Percentiles rank a stretch among this genome's conserved stretches.
Evolutionary conservation across 1,140 invertebrate species (phyloP).

Genomic region (Macrostomum lignano): DNA sequence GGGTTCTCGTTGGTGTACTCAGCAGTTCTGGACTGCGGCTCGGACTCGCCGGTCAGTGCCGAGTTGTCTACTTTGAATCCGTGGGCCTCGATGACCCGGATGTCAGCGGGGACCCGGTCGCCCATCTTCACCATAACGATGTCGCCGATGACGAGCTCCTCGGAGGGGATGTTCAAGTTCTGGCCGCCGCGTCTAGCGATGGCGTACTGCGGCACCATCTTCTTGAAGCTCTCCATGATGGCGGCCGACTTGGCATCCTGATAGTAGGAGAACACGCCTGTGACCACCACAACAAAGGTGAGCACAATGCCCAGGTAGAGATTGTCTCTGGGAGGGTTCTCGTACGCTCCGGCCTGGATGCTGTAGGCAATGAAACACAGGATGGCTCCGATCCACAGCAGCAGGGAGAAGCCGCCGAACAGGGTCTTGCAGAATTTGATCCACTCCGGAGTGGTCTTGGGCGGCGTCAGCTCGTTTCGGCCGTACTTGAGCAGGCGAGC

Average conservation of each 20-base stretch:
- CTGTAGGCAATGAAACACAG: conserved; percentile 84
- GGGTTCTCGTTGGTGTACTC: conserved; percentile 83
- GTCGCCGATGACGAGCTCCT: conserved; percentile 45
- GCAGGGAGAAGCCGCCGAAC: conserved; percentile 75
- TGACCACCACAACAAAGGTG: conserved; percentile 23
- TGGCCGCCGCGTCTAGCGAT: conserved; percentile 71
- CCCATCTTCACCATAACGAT: conserved; percentile 49
- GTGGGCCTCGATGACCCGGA: conserved; percentile 39
- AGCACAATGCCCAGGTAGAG: conserved; percentile 26
- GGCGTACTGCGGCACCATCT: conserved; percentile 43
- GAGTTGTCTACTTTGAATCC: conserved; percentile 41
- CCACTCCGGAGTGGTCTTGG: conserved; percentile 83
- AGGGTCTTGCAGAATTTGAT: conserved; percentile 90
- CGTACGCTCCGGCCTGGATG: conserved; percentile 56
- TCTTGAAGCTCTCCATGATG: conserved; percentile 43
- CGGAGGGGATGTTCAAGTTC: conserved; percentile 44
- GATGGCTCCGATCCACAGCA: conserved; percentile 83
- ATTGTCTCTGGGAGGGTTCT: conserved; percentile 63
- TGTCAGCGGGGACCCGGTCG: conserved; percentile 53
- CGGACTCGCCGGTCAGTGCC: conserved; percentile 68
- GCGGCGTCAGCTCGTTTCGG: conserved; percentile 65
- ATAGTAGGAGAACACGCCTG: conserved; percentile 27
- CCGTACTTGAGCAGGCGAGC: conserved; percentile 45
- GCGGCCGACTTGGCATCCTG: conserved; percentile 35
- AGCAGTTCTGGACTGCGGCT: conserved; percentile 61